Base-by-base conservation (phyloP, 1,140 invertebrate species). In the Platyscapa corneri region DNA sequence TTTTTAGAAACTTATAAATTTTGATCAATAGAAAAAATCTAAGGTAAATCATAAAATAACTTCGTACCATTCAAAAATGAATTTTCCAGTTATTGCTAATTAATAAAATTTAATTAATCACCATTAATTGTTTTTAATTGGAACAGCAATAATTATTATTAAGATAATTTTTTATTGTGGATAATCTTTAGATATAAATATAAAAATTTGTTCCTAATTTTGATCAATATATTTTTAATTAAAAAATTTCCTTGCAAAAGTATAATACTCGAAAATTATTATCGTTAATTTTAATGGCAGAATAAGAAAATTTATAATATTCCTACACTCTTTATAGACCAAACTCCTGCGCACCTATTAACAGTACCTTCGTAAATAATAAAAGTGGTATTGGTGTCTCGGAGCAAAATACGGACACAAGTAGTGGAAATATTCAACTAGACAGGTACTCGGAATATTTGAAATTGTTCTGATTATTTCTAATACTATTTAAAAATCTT, bases 371-470 rank as follows among this genome's bases (percentile, higher is more conserved):
- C 83, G 88, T 89, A 76, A 92, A 91, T 83, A 93, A 90, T 86
- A 95, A 95, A 87, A 94, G 94, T 86, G 94, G 94, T 60, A 95
- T 95, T 85, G 95, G 95, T 88, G 95, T 95, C 91, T 95, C 95
- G 42, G 93, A 95, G 84, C 95, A 95, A 88, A 95, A 95, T 89
- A 94, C 92, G 88, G 94, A 94, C 92, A 94, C 93, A 84, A 91
- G 91, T 92, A 94, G 91, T 88, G 92, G 92, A 89, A 95, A 95
- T 86, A 95, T 96, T 88, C 94, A 95, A 86, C 91, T 96, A 65
- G 95, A 96, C 91, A 96, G 95, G 95, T 96, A 93, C 90, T 60
- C 86, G 65, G 76, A 67, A 82, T 70, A 64, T 77, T 83, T 37
- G 34, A 83, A 83, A 76, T 86, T 82, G 34, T 75, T 83, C 83